Percentiles rank a stretch among this genome's conserved stretches.
Conservation (phyloP, 2,797 vertebrate species). For the Malacoctenus gilli region DNA sequence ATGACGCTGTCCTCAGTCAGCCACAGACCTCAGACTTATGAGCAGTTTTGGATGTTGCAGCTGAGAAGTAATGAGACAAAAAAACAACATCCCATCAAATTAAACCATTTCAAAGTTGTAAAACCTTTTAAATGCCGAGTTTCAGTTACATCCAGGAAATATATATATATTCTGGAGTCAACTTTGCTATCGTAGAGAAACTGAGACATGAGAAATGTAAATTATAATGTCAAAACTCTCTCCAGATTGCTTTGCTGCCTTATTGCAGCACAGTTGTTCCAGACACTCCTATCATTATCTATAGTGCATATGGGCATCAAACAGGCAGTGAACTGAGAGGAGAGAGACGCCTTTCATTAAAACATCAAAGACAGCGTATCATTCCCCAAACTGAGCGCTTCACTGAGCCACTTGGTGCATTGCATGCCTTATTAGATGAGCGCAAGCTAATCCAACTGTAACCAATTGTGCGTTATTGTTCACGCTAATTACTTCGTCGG, state of each 20-base stretch:
- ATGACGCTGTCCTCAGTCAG: too few species aligned
- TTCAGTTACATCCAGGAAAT: conserved; percentile 16
- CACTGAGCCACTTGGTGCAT: conserved; percentile 62
- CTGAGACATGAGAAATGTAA: not conserved
- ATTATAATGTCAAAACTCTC: conserved; percentile 6
- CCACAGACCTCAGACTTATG: too few species aligned
- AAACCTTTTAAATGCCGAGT: too few species aligned
- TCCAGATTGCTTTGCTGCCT: conserved; percentile 8
- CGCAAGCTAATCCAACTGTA: conserved; percentile 71
- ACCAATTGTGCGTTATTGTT: conserved; percentile 68
- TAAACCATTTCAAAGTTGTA: too few species aligned
- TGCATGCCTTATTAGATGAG: conserved; percentile 66
- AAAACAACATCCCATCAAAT: too few species aligned
- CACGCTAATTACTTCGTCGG: conserved; percentile 70
- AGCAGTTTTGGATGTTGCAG: too few species aligned
- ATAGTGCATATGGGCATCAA: conserved; percentile 38
- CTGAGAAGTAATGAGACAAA: too few species aligned
- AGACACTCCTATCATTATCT: conserved; percentile 52
- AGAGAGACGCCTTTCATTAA: conserved; percentile 63
- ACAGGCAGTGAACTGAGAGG: conserved; percentile 41
- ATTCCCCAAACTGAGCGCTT: conserved; percentile 55
- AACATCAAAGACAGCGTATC: conserved; percentile 72
- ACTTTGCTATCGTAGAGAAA: too few species aligned
- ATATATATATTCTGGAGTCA: conserved; percentile 1
- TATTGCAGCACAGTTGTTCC: not conserved